Evolutionary conservation across 2,797 vertebrate genomes (phyloP).

Genomic region (Paedocypris micromegethes): DNA sequence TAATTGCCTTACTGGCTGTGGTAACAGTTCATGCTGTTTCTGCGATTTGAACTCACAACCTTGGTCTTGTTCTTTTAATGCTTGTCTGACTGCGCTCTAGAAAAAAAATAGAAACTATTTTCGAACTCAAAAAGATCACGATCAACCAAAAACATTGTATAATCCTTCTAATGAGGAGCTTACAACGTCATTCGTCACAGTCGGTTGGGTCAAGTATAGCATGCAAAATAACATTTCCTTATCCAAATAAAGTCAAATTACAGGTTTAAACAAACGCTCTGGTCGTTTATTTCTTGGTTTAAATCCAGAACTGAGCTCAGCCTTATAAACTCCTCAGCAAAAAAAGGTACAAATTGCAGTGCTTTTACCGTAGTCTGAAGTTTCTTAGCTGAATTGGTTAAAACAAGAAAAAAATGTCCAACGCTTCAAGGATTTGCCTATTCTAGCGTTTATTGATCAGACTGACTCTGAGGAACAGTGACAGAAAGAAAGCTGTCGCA

Average conservation of each 20-base stretch:
- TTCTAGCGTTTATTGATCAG: not conserved
- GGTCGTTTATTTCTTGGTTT: conserved; percentile 26
- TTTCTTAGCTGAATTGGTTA: not conserved
- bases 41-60: no score
- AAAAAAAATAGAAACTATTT: not conserved
- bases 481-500: conserved; percentile 54
- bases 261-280: conserved; percentile 29
- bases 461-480: conserved; percentile 5
- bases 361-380: not conserved
- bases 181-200: conserved; percentile 18
- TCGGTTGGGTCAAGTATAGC: conserved; percentile 36
- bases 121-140: not conserved
- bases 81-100: no score
- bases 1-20: no score
- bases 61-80: no score
- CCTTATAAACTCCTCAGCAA: conserved; percentile 4
- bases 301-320: conserved; percentile 24
- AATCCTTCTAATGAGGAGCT: conserved; percentile 14
- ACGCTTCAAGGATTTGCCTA: not conserved
- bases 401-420: no score
- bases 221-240: conserved; percentile 40
- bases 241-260: conserved; percentile 41
- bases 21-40: no score
- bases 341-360: not conserved
- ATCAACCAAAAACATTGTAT: conserved; percentile 4